Conservation (phyloP, 1,140 invertebrate genomes). For the Heliconius melpomene region DNA sequence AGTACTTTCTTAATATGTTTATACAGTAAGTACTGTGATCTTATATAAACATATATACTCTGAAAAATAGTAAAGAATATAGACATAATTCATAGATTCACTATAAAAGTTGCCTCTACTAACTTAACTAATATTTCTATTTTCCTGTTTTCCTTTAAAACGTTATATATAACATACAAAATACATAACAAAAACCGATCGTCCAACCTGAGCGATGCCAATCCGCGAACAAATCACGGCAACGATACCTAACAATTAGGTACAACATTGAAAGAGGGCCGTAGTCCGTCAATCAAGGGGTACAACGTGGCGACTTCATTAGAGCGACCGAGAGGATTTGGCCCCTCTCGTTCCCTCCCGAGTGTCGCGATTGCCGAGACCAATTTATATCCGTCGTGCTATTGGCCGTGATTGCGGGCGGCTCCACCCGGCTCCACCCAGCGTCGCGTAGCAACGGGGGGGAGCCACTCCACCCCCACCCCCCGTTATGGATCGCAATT, state of each 20-base stretch:
- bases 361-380: slow-evolving; percentile 70
- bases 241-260: slow-evolving; percentile 67
- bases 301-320: slow-evolving; percentile 69
- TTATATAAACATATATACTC: too few species aligned
- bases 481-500: slow-evolving; percentile 81
- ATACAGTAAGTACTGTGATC: too few species aligned
- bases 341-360: slow-evolving; percentile 57
- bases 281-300: slow-evolving; percentile 72
- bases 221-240: slow-evolving; percentile 68
- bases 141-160: neutral
- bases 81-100: neutral
- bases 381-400: slow-evolving; percentile 83
- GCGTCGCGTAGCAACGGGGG: slow-evolving; percentile 83
- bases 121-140: neutral
- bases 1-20: neutral
- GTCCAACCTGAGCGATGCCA: neutral
- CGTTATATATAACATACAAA: neutral
- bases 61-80: too few species aligned
- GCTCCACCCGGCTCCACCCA: slow-evolving; percentile 82
- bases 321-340: slow-evolving; percentile 63
- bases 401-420: slow-evolving; percentile 81
- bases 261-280: slow-evolving; percentile 68
- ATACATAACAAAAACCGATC: neutral
- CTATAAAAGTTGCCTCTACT: neutral
- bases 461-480: slow-evolving; percentile 71